Conservation (phyloP, 2,113 vertebrate species). For the Zapus hudsonius region DNA sequence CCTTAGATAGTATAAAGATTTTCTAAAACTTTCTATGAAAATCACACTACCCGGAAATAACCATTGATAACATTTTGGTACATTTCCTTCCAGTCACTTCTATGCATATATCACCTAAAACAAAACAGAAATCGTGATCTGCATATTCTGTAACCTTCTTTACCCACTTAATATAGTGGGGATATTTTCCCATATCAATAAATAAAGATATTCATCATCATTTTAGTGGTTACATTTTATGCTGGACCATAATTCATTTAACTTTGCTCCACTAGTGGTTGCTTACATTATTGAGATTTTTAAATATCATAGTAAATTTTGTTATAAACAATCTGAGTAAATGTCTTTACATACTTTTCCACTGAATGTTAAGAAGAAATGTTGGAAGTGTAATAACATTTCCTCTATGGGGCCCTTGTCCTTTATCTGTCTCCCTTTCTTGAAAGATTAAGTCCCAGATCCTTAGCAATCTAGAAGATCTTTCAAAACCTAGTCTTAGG, state of each 20-base stretch:
- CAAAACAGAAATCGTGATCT: constrained; percentile 35
- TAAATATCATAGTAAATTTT: constrained; percentile 64
- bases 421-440: background rate
- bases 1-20: background rate
- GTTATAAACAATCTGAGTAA: constrained; percentile 39
- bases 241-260: constrained; percentile 30
- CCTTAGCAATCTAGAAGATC: background rate
- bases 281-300: constrained; percentile 64
- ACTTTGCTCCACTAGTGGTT: constrained; percentile 27
- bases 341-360: background rate
- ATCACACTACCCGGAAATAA: constrained; percentile 18
- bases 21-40: background rate
- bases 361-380: constrained; percentile 51
- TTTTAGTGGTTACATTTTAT: constrained; percentile 62
- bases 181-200: constrained; percentile 55
- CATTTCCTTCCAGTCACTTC: constrained; percentile 38
- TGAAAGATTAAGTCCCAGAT: constrained; percentile 2
- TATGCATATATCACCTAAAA: constrained; percentile 46
- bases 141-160: constrained; percentile 54
- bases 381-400: constrained; percentile 1
- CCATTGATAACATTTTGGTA: constrained; percentile 1
- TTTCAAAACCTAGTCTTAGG: constrained; percentile 18
- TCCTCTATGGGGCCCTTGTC: background rate
- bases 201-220: constrained; percentile 59
- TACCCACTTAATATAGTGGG: background rate